A percentile compares a stretch with the other conserved stretches of the same genome.
These are phyloP conservation scores for Dynastes hyllus DNA, from an alignment of 2,888 invertebrate species.

Conservation along the genomic window DNA sequence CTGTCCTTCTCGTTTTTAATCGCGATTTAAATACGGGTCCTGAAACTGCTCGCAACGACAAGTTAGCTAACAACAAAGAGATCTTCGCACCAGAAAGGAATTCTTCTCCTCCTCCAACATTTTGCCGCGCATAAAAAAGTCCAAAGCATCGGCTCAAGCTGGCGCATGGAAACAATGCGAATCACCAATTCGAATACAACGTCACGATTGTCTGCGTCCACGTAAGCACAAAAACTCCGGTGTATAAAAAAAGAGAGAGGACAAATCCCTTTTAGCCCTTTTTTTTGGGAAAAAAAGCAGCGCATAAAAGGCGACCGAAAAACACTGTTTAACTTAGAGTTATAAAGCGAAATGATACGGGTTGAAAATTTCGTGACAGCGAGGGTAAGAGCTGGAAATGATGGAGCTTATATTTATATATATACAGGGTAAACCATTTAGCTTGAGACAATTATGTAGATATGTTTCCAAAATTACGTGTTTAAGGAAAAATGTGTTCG, in stretches of 20 bases:
- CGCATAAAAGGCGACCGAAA: constrained; percentile 66
- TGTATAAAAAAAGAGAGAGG: constrained; percentile 63
- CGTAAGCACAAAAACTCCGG: constrained; percentile 65
- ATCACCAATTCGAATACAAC: constrained; percentile 64
- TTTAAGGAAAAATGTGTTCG: no score
- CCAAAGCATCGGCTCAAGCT: constrained; percentile 10
- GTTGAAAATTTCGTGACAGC: constrained; percentile 40
- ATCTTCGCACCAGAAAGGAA: not conserved
- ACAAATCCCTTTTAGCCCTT: constrained; percentile 67
- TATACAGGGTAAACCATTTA: not conserved
- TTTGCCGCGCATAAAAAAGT: constrained; percentile 28
- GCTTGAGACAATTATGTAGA: no score
- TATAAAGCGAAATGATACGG: constrained; percentile 47
- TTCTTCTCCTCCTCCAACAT: not conserved
- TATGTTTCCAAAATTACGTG: no score
- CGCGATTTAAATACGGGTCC: constrained; percentile 36
- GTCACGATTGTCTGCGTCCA: constrained; percentile 64
- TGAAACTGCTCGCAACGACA: not conserved
- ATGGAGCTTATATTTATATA: not conserved
- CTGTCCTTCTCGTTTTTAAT: not conserved
- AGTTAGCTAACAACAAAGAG: constrained; percentile 35
- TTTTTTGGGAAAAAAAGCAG: constrained; percentile 61
- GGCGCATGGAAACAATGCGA: constrained; percentile 55
- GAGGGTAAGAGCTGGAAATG: constrained; percentile 5
- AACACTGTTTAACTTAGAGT: constrained; percentile 67